Percentiles rank a stretch among this genome's conserved stretches.
phyloP scores from a whole-genome alignment of 2,888 invertebrate genomes.

The Adelphocoris suturalis region DNA sequence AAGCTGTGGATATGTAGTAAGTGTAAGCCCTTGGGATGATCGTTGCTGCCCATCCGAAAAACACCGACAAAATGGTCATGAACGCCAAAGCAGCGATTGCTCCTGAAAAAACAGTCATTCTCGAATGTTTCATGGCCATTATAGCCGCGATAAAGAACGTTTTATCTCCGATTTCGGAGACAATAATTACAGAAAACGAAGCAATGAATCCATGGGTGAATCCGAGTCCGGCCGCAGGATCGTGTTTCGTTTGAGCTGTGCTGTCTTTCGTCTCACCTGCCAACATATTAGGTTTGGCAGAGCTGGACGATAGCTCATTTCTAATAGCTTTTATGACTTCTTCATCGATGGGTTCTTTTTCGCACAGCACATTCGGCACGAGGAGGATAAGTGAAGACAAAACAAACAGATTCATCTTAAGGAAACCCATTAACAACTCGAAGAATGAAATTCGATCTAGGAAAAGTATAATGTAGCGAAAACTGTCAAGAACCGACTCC shows the following conservation, averaged over 20 bases:
- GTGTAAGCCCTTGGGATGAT: conserved; percentile 95
- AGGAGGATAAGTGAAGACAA: conserved; percentile 13
- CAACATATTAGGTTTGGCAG: neutral
- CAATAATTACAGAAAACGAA: conserved; percentile 96
- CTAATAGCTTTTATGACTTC: conserved; percentile 38
- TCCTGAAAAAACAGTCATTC: conserved; percentile 93
- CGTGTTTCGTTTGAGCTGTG: neutral
- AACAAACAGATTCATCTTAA: conserved; percentile 11
- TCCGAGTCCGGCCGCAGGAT: conserved; percentile 79
- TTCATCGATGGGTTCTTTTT: conserved; percentile 61
- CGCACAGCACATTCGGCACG: conserved; percentile 23
- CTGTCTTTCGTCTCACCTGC: neutral
- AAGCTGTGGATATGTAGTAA: conserved; percentile 95
- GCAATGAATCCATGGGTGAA: conserved; percentile 97
- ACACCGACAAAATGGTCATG: conserved; percentile 91
- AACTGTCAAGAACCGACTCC: no score
- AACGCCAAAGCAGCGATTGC: conserved; percentile 95
- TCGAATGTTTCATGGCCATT: conserved; percentile 99
- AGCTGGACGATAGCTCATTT: neutral
- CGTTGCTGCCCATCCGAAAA: conserved; percentile 96
- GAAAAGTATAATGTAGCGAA: no score
- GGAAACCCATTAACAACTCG: neutral
- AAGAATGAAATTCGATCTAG: no score
- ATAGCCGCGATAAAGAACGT: conserved; percentile 99
- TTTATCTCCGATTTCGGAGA: conserved; percentile 98